Percentiles rank a stretch among this genome's conserved stretches.
Evolutionary conservation across 2,113 vertebrate genomes (phyloP).

Genomic region (Ageneiosus marmoratus): DNA sequence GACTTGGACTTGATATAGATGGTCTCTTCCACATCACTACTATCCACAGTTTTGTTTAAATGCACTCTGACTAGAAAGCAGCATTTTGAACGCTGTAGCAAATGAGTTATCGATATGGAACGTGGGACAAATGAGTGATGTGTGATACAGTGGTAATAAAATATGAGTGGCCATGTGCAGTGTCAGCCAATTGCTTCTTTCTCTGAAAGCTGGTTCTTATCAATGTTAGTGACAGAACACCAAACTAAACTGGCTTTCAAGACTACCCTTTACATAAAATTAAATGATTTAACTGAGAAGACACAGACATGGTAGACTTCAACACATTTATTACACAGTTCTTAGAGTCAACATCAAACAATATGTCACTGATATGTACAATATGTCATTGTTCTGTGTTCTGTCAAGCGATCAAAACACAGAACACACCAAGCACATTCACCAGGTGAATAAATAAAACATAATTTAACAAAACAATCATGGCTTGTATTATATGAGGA

Average conservation of each 20-base stretch:
- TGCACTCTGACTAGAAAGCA: neutral
- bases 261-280: neutral
- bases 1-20: no score
- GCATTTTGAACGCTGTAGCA: neutral
- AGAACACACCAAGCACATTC: constrained; percentile 44
- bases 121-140: neutral
- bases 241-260: neutral
- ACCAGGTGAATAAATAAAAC: constrained; percentile 58
- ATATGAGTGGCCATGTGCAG: neutral
- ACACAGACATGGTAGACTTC: neutral
- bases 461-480: constrained; percentile 28
- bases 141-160: neutral
- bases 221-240: neutral
- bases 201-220: neutral
- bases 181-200: neutral
- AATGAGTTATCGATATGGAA: no score
- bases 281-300: neutral
- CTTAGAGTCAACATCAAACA: constrained; percentile 52
- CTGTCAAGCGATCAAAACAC: constrained; percentile 49
- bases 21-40: no score
- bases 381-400: constrained; percentile 60
- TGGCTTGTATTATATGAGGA: neutral
- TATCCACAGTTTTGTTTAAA: neutral
- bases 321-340: constrained; percentile 67
- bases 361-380: constrained; percentile 49